Percentiles rank a stretch among this genome's conserved stretches.
Evolutionary conservation across 1,140 invertebrate genomes (phyloP).

Genomic region (Euwallacea fornicatus): DNA sequence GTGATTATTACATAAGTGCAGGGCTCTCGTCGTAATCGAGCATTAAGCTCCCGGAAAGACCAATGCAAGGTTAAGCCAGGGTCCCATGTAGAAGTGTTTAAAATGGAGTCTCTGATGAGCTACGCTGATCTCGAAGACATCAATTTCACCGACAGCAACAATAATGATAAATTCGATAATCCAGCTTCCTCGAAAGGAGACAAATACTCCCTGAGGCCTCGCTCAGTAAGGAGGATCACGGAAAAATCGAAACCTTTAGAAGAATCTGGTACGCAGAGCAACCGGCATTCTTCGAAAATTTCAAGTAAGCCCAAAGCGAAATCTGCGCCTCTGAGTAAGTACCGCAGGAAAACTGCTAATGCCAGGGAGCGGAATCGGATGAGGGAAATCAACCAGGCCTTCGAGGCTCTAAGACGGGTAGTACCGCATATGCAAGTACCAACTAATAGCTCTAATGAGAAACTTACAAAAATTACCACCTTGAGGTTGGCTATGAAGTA

Average conservation of each 20-base stretch:
- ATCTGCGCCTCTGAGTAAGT: slow-evolving; percentile 84
- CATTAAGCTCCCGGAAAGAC: slow-evolving; percentile 2
- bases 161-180: slow-evolving; percentile 43
- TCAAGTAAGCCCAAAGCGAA: slow-evolving; percentile 62
- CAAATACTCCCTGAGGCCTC: slow-evolving; percentile 51
- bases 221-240: slow-evolving; percentile 46
- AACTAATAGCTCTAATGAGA: slow-evolving; percentile 61
- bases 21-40: not conserved
- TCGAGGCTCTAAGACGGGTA: slow-evolving; percentile 74
- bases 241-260: slow-evolving; percentile 32
- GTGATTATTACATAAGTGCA: no score
- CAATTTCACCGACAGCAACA: slow-evolving; percentile 47
- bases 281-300: slow-evolving; percentile 25
- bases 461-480: slow-evolving; percentile 87
- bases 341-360: slow-evolving; percentile 86
- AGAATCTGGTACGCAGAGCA: slow-evolving; percentile 15
- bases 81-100: slow-evolving; percentile 2
- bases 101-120: slow-evolving; percentile 48
- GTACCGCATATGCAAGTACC: slow-evolving; percentile 65
- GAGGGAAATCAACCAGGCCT: slow-evolving; percentile 87
- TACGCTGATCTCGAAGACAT: slow-evolving; percentile 36
- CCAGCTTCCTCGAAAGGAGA: slow-evolving; percentile 42
- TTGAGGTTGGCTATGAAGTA: slow-evolving; percentile 84
- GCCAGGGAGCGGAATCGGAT: slow-evolving; percentile 82
- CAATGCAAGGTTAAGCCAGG: slow-evolving; percentile 9